Conservation (phyloP, 2,888 invertebrate genomes). For the Phasia obesa region DNA sequence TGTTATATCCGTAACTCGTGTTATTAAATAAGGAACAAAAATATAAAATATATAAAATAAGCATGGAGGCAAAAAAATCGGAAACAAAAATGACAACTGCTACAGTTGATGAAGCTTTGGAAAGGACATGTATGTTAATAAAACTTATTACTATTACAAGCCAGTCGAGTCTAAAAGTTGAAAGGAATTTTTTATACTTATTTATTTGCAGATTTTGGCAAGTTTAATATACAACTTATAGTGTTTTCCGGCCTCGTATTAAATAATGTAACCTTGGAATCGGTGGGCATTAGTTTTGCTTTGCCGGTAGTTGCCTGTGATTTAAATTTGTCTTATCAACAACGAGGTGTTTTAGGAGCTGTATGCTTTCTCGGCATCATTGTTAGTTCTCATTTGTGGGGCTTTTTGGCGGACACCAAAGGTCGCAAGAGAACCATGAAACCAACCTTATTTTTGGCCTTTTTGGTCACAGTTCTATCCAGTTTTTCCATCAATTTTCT, state of each 20-base stretch:
- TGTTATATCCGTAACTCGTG: not conserved
- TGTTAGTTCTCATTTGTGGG: constrained; percentile 84
- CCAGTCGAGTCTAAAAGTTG: too few species aligned
- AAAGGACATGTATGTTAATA: constrained; percentile 62
- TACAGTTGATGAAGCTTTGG: constrained; percentile 71
- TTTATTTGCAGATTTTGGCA: constrained; percentile 82
- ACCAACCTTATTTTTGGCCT: constrained; percentile 82
- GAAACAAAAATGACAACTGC: constrained; percentile 25
- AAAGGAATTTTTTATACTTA: not conserved
- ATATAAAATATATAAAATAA: not conserved
- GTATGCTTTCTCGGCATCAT: constrained; percentile 83
- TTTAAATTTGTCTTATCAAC: constrained; percentile 79
- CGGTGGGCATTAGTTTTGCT: constrained; percentile 83
- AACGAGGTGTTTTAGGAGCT: constrained; percentile 81
- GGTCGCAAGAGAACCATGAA: constrained; percentile 83
- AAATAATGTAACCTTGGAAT: constrained; percentile 82
- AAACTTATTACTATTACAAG: too few species aligned
- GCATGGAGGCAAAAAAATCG: constrained; percentile 23
- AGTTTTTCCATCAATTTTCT: constrained; percentile 83
- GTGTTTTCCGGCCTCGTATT: constrained; percentile 83
- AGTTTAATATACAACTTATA: constrained; percentile 83
- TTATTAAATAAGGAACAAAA: not conserved
- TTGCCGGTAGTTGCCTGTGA: constrained; percentile 83
- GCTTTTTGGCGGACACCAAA: constrained; percentile 84
- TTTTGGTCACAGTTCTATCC: constrained; percentile 82